These are phyloP conservation scores for Hephaestus fuliginosus DNA, from an alignment of 2,797 vertebrate species.

Conservation along the genomic window DNA sequence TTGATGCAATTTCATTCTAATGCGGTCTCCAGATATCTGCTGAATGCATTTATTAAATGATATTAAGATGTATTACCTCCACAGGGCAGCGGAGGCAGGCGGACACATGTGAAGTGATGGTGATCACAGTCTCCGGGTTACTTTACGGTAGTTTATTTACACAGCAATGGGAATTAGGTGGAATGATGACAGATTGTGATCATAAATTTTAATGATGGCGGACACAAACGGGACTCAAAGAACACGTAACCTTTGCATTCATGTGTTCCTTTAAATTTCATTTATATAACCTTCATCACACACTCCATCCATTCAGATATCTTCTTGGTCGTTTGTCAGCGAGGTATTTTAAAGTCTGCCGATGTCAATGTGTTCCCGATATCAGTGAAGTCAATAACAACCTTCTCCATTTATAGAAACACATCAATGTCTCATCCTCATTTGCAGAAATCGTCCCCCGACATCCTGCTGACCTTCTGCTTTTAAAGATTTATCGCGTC, in stretches of 20 bases:
- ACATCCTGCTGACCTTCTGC: not conserved
- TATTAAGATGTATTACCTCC: conserved; percentile 63
- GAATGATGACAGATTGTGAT: conserved; percentile 6
- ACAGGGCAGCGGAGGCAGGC: not conserved
- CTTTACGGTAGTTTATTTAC: not conserved
- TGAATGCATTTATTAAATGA: conserved; percentile 67
- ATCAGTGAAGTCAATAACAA: not conserved
- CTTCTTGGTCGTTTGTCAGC: not conserved
- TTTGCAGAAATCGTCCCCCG: not conserved
- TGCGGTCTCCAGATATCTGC: conserved; percentile 62
- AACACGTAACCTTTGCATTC: not conserved
- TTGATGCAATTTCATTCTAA: conserved; percentile 65
- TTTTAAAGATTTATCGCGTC: not conserved
- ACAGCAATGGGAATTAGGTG: not conserved
- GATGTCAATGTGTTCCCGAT: not conserved
- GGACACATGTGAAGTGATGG: conserved; percentile 11
- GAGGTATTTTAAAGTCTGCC: not conserved
- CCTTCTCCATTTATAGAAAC: not conserved
- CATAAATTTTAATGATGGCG: conserved; percentile 1
- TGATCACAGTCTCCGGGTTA: not conserved
- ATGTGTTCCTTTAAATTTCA: not conserved
- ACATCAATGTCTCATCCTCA: not conserved
- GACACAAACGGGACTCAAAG: not conserved
- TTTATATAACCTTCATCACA: too few species aligned
- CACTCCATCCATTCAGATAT: too few species aligned